Percentiles rank a stretch among this genome's conserved stretches.
phyloP scores from a whole-genome alignment of 1,140 invertebrate species.

The Bombyx mandarina region DNA sequence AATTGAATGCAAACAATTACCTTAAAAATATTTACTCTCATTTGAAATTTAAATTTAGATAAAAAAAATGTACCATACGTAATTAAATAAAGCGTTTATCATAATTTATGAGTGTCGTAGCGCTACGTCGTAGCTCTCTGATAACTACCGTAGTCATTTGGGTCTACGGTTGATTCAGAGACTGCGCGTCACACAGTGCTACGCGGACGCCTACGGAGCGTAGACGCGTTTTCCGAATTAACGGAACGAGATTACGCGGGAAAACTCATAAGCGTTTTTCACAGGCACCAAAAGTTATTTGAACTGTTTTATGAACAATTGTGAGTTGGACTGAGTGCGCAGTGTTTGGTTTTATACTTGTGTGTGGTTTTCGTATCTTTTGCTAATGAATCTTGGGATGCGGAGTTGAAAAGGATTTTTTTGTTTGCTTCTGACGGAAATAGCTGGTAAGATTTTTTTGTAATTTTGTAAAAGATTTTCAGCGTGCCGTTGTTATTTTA shows the following conservation, averaged over 20 bases:
- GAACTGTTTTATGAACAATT: constrained; percentile 22
- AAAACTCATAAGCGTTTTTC: too few species aligned
- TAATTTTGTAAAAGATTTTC: too few species aligned
- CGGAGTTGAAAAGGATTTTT: not conserved
- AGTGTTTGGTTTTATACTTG: constrained; percentile 21
- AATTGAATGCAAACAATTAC: too few species aligned
- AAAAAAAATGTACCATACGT: not conserved
- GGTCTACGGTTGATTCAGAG: constrained; percentile 33
- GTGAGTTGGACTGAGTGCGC: constrained; percentile 36
- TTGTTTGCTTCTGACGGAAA: not conserved
- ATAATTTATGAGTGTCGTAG: constrained; percentile 29
- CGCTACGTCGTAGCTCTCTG: constrained; percentile 4
- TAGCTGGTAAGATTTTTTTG: constrained; percentile 1
- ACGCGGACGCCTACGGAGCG: constrained; percentile 20
- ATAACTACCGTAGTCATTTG: constrained; percentile 20
- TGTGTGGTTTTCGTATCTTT: constrained; percentile 7
- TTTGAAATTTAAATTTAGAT: too few species aligned
- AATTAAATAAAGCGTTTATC: constrained; percentile 32
- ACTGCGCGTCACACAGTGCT: constrained; percentile 42
- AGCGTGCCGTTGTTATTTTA: too few species aligned
- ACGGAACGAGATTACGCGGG: too few species aligned
- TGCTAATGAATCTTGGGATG: constrained; percentile 1
- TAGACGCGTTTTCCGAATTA: constrained; percentile 16
- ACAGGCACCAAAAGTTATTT: too few species aligned
- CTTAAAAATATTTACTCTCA: too few species aligned